Conservation (phyloP, 1,140 invertebrate species). For the Gryllus bimaculatus region DNA sequence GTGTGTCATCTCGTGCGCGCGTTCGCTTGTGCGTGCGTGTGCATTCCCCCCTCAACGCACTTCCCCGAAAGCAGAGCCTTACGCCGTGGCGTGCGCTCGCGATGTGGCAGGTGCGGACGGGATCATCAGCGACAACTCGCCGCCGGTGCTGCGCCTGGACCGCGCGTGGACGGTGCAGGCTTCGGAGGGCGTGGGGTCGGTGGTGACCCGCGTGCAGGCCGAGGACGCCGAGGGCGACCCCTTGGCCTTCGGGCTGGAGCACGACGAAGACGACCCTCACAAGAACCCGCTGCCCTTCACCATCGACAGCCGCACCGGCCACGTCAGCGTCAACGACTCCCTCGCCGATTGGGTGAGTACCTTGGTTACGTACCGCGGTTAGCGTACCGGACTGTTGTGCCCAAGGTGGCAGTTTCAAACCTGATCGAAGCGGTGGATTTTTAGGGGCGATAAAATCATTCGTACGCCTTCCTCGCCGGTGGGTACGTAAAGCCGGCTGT, state of each 20-base stretch:
- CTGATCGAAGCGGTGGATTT: no score
- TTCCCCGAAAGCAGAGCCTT: no score
- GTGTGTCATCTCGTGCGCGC: no score
- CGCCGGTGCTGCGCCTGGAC: conserved; percentile 29
- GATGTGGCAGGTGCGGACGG: not conserved
- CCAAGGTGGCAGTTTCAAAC: no score
- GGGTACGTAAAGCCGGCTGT: no score
- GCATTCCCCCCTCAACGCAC: no score
- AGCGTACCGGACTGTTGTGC: no score
- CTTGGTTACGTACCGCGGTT: no score
- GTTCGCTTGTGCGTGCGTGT: no score
- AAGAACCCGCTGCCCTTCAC: conserved; percentile 10
- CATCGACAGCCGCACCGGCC: not conserved
- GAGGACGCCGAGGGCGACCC: not conserved
- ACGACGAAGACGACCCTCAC: not conserved
- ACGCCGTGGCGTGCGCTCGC: no score
- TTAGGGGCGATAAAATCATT: no score
- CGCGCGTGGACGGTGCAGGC: not conserved
- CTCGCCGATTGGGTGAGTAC: not conserved
- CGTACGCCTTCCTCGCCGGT: no score
- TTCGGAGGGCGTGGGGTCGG: not conserved
- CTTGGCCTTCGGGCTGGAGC: not conserved
- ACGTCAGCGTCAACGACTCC: conserved; percentile 9
- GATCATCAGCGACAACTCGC: conserved; percentile 37
- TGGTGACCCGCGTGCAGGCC: not conserved